Conservation (phyloP, 2,113 vertebrate species). For the Oreochromis aureus region DNA sequence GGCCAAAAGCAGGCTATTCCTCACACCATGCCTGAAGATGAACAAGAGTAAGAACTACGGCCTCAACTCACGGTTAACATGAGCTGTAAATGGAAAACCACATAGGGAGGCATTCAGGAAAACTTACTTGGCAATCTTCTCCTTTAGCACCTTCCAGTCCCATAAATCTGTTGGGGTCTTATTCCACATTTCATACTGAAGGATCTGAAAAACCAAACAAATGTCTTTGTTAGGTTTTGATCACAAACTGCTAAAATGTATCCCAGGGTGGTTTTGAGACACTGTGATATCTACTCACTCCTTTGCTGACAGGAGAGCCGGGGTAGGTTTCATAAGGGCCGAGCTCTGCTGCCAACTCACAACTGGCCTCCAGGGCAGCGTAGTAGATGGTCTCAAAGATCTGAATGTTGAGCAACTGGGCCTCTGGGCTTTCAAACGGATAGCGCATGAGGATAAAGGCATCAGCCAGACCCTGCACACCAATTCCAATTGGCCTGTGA, state of each 20-base stretch:
- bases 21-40: constrained; percentile 80
- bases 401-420: constrained; percentile 87
- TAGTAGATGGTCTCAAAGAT: constrained; percentile 99
- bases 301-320: constrained; percentile 90
- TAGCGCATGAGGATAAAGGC: constrained; percentile 94
- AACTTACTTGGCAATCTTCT: constrained; percentile 90
- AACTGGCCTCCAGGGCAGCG: constrained; percentile 89
- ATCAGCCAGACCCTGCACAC: constrained; percentile 93
- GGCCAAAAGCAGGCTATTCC: constrained; percentile 92
- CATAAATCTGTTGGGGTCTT: constrained; percentile 85
- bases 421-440: constrained; percentile 90
- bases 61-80: not conserved
- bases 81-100: not conserved
- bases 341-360: constrained; percentile 79
- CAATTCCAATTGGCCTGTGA: constrained; percentile 92
- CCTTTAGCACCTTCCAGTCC: constrained; percentile 87
- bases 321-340: constrained; percentile 85
- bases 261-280: not conserved
- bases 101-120: not conserved
- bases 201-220: constrained; percentile 71
- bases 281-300: constrained; percentile 73
- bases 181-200: constrained; percentile 96
- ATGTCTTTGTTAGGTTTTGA: not conserved
- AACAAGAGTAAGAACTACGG: not conserved
- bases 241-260: not conserved